Evolutionary conservation across 2,797 vertebrate species (phyloP).

Genomic region (Protonibea diacanthus): DNA sequence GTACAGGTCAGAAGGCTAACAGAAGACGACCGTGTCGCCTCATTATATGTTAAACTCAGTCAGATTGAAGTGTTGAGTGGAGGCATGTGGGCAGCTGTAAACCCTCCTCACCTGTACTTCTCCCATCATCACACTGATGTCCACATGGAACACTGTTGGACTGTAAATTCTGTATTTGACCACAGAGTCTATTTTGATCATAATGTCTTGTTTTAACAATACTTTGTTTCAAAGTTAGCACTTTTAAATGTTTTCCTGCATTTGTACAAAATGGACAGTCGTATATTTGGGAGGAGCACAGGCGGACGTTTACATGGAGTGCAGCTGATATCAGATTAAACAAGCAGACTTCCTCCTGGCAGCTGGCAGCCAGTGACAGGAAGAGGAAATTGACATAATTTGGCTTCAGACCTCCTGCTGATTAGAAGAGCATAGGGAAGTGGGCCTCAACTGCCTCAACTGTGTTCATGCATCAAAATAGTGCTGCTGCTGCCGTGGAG

Average conservation of each 20-base stretch:
- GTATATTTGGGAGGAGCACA: conserved; percentile 17
- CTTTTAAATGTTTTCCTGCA: conserved; percentile 11
- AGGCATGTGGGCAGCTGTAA: conserved; percentile 19
- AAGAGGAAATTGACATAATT: conserved; percentile 27
- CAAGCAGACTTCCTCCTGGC: conserved; percentile 29
- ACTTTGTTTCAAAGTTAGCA: conserved; percentile 33
- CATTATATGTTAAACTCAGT: neutral
- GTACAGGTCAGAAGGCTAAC: conserved; percentile 57
- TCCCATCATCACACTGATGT: conserved; percentile 2
- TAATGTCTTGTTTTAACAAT: conserved; percentile 14
- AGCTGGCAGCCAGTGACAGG: conserved; percentile 39
- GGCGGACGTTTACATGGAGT: conserved; percentile 11
- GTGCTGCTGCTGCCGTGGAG: conserved; percentile 24
- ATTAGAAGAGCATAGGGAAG: conserved; percentile 32
- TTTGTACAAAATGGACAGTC: conserved; percentile 21
- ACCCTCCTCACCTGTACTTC: conserved; percentile 21
- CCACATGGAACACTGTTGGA: conserved; percentile 7
- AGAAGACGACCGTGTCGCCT: conserved; percentile 23
- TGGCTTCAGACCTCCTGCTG: conserved; percentile 28
- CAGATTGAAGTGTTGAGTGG: conserved; percentile 10
- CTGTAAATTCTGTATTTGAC: conserved; percentile 13
- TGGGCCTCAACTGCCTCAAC: conserved; percentile 12
- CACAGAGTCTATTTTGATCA: conserved; percentile 22
- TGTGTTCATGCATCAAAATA: conserved; percentile 35
- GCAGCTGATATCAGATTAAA: neutral